Base-by-base conservation (phyloP, 2,113 vertebrate species). In the Myiozetetes cayanensis region DNA sequence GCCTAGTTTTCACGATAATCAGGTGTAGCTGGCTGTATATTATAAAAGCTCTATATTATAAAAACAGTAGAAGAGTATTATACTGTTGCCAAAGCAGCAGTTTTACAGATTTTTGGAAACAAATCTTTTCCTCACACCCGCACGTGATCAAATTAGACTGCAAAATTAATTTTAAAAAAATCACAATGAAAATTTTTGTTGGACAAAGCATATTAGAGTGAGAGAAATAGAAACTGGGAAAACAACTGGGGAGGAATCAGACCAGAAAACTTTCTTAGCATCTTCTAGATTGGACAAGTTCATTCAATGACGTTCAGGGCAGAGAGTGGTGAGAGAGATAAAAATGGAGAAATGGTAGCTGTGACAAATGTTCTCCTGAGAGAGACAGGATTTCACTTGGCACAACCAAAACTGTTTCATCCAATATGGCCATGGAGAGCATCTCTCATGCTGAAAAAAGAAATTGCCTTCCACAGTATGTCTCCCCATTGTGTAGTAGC, bases 101-200 rank as follows among this genome's bases (percentile, higher is more conserved):
- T 44, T 95, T 86, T 74, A 63, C 65, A 82, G 66, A 59, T 37
- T 93, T 97, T 94, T 66, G 30, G 70, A 95, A 89, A 24, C 6
- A 52, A 43, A 63, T 21, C 12, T 39, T 96, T 83, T 92, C 78
- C 28, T 75, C 58, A 35, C 68, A 94, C 24, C 11, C 17, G 59
- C 44, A 78, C 31, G 39, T 53, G 58, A 82, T 81, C 16, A 81
- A 79, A 89, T 76, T 67, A 80, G 27, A 31, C 27, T 81, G 13
- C 87, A 58, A 93, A 85, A 77, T 46, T 94, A 80, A 75, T 94
- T 50, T 85, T 13, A 55, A 68, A 58, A 52, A 61, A 79, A 22
- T 39, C 20, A 73, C 10, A 33, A 20, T 55, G 37, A 41, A 67
- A 41, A 49, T 68, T 93, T 13, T 18, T 72, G 17, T 17, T 65